Base-by-base conservation (phyloP, 2,113 vertebrate genomes). In the Propithecus coquereli region DNA sequence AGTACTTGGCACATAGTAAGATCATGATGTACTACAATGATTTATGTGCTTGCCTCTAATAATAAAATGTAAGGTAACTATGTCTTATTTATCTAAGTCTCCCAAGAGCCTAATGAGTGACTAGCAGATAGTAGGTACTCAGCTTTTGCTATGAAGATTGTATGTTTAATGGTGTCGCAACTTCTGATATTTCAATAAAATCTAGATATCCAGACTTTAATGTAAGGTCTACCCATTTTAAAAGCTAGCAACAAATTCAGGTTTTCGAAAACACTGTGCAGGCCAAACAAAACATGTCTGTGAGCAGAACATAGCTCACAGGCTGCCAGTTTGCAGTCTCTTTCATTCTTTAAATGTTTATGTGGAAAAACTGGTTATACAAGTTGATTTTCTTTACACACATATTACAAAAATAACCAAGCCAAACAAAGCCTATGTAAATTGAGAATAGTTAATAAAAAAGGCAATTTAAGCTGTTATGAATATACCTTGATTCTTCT, bases 151-250 rank as follows among this genome's bases (percentile, higher is more conserved):
- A 47, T 76, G 59, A 91, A 95, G 52, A 34, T 20, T 86, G 6
- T 45, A 32, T 93, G 18, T 50, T 14, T 76, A 59, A 3, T 95
- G 88, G 87, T 91, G 57, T 76, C 43, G 89, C 3, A 65, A 81
- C 40, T 93, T 88, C 32, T 25, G 30, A 5, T 82, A 47, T 94
- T 92, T 95, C 68, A 97, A 45, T 23, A 65, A 92, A 86, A 86
- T 97, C 71, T 68, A 32, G 61, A 87, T 90, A 82, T 34, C 11
- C 43, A 87, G n/a, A 87, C 68, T 94, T 96, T 94, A 63, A 63
- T 94, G 37, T 54, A 83, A 61, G 23, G 11, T 71, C 25, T 79
- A 66, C 32, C n/a, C 4, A 61, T 85, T 94, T 91, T 81, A 92
- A 95, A 74, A 92, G 66, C 61, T 94, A 95, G 40, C 73, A 59